A percentile compares a stretch with the other conserved stretches of the same genome.
Evolutionary conservation across 2,797 vertebrate genomes (phyloP).

Genomic region (Macropus fuliginosus): DNA sequence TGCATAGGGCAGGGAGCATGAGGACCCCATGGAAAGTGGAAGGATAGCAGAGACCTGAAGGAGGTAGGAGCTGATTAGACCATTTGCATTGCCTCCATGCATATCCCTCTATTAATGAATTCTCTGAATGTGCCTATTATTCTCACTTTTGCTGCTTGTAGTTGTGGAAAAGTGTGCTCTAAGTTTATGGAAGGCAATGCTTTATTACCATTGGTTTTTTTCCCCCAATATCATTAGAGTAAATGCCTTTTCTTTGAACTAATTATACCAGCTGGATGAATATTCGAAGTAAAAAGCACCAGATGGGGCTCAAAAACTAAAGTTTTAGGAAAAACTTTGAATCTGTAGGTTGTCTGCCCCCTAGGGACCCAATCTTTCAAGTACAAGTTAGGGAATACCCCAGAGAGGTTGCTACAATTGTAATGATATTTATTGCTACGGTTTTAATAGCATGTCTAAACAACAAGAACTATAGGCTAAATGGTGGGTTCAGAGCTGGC

Average conservation of each 20-base stretch:
- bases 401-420: background rate
- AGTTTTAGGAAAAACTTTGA: background rate
- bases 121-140: background rate
- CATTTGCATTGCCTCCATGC: background rate
- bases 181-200: background rate
- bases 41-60: background rate
- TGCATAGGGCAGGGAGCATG: background rate
- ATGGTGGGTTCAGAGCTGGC: background rate
- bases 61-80: background rate
- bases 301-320: background rate
- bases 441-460: background rate
- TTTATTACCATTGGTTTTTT: background rate
- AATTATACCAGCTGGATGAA: background rate
- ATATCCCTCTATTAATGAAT: background rate
- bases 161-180: background rate
- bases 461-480: background rate
- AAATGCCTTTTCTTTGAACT: background rate
- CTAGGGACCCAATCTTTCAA: background rate
- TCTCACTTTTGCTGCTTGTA: background rate
- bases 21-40: background rate
- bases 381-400: background rate
- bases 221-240: background rate
- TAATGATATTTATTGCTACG: background rate
- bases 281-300: background rate
- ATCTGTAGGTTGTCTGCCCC: background rate